Conservation (phyloP, 2,797 vertebrate species). For the Rachycentron canadum region DNA sequence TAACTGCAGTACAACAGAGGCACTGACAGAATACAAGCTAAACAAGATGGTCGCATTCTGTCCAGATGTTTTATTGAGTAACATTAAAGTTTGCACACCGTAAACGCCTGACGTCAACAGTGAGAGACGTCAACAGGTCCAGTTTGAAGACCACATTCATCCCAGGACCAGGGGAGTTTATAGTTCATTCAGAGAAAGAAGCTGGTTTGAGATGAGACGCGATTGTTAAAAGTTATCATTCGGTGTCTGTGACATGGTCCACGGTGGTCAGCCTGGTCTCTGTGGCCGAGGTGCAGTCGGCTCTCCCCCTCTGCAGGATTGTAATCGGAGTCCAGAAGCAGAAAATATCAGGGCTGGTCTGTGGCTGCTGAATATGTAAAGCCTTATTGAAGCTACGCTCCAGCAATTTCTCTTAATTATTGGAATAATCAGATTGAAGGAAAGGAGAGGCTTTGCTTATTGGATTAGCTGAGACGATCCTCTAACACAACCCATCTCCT, state of each 20-base stretch:
- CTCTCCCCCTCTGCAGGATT: slow-evolving; percentile 13
- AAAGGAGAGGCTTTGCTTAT: slow-evolving; percentile 74
- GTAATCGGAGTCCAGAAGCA: slow-evolving; percentile 41
- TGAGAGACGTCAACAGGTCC: no score
- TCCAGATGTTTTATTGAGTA: no score
- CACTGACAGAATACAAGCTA: no score
- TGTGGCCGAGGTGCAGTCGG: slow-evolving; percentile 27
- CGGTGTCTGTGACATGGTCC: neutral
- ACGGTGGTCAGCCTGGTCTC: neutral
- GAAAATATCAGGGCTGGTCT: slow-evolving; percentile 28
- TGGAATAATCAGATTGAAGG: slow-evolving; percentile 80
- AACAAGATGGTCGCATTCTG: no score
- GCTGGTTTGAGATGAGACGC: neutral
- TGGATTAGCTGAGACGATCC: slow-evolving; percentile 76
- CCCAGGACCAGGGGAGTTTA: no score
- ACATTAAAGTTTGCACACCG: neutral
- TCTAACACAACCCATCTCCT: slow-evolving; percentile 55
- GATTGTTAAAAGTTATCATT: neutral
- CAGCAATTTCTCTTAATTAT: slow-evolving; percentile 84
- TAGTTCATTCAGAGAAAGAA: neutral
- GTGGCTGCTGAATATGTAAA: slow-evolving; percentile 76
- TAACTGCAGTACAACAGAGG: no score
- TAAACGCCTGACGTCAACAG: neutral
- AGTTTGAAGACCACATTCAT: no score
- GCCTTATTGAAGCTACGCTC: slow-evolving; percentile 73